Base-by-base conservation (phyloP, 2,113 vertebrate species). In the Tretioscincus oriximinensis region DNA sequence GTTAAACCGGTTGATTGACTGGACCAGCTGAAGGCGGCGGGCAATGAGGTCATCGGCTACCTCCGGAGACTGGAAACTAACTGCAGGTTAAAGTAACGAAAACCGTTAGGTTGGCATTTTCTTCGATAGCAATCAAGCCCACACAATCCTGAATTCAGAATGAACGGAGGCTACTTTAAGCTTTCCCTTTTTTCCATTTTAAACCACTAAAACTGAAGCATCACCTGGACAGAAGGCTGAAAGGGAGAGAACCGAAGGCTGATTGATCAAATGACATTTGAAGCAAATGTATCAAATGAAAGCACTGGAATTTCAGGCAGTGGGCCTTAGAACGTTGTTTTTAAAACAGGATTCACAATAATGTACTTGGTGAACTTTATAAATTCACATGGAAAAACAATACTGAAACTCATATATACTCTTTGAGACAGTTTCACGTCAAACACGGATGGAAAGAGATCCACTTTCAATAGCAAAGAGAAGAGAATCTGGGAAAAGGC, bases 1-100 rank as follows among this genome's bases (percentile, higher is more conserved):
- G 89, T 94, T 92, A 89, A 94, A 92, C 86, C 83, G 93, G 80
- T 91, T 94, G 83, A 95, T 91, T 45, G 96, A 93, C 9, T 92
- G 93, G 65, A 95, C 89, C 84, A 94, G 85, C 35, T 97, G 96
- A 85, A 95, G 96, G 76, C 94, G 93, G 89, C 93, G 93, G 83
- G 86, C 88, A 70, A 92, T 88, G 78, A 92, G 84, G 80, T 95
- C 94, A 73, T 96, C 94, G 0, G 94, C 91, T 65, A 88, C 90
- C 90, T 93, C 89, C 65, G 93, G 91, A 45, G 94, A 88, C 88
- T 96, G 95, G 72, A 90, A 90, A 82, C 93, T 93, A 89, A 91
- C 94, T 95, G 83, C 21, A 83, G 75, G 82, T 82, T 89, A 68
- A 90, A 90, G 93, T 89, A 35, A 91, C 77, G 22, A 88, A 73